Evolutionary conservation across 2,797 vertebrate species (phyloP).

Genomic region (Lagorchestes hirsutus): DNA sequence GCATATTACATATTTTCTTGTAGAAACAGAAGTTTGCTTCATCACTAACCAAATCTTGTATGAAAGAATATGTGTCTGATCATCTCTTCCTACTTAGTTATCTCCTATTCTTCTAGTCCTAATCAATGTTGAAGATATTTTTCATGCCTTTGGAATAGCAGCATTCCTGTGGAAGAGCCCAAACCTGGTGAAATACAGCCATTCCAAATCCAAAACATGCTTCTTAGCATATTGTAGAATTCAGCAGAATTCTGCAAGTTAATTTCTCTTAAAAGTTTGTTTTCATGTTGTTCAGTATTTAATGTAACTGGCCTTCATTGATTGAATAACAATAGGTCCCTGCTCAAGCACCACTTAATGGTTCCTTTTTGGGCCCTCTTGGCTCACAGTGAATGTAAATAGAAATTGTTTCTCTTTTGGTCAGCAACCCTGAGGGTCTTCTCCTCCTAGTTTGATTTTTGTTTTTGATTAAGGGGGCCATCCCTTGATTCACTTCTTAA

Average conservation of each 20-base stretch:
- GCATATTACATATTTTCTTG: too few relatives aligned
- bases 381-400: too few relatives aligned
- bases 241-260: constrained; percentile 18
- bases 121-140: constrained; percentile 5
- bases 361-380: too few relatives aligned
- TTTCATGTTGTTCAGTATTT: background rate
- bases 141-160: background rate
- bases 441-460: too few relatives aligned
- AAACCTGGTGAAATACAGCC: background rate
- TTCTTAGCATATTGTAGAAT: constrained; percentile 40
- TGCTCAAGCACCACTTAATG: too few relatives aligned
- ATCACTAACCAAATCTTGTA: background rate
- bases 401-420: too few relatives aligned
- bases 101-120: constrained; percentile 9
- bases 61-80: constrained; percentile 42
- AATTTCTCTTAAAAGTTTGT: constrained; percentile 33
- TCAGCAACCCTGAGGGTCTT: too few relatives aligned
- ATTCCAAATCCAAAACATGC: background rate
- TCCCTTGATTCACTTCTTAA: too few relatives aligned
- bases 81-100: background rate
- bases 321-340: too few relatives aligned
- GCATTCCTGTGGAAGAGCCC: background rate
- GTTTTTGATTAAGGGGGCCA: too few relatives aligned
- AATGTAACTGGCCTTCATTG: background rate
- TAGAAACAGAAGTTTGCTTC: too few relatives aligned